Percentiles rank a stretch among this genome's conserved stretches.
These are phyloP conservation scores for Vulpes lagopus DNA, from an alignment of 2,113 vertebrate genomes.

Conservation along the genomic window DNA sequence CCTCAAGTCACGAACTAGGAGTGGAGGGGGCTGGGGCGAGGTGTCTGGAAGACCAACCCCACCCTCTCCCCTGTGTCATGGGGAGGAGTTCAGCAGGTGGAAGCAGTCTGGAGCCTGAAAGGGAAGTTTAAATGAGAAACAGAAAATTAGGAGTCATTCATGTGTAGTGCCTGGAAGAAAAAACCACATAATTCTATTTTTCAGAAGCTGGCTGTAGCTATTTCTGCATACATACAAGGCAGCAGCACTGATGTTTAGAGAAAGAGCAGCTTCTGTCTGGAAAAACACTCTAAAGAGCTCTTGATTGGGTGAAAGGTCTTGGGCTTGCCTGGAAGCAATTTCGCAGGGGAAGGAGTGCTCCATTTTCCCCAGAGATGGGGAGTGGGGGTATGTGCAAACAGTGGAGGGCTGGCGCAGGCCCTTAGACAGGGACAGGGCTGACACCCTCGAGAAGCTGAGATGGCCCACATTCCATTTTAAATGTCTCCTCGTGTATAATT, in stretches of 20 bases:
- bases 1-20: background rate
- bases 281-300: background rate
- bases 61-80: background rate
- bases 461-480: background rate
- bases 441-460: background rate
- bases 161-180: background rate
- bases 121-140: background rate
- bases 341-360: background rate
- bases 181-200: background rate
- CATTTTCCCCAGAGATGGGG: too few relatives aligned
- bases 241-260: background rate
- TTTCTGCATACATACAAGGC: background rate
- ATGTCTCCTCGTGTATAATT: background rate
- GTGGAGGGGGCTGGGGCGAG: background rate
- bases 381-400: rapidly evolving
- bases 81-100: background rate
- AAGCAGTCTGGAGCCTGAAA: background rate
- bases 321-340: background rate
- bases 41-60: background rate
- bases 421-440: rapidly evolving
- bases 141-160: background rate
- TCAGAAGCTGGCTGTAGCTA: background rate
- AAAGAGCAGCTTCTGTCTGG: background rate
- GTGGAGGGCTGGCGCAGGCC: background rate
- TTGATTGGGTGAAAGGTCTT: background rate